Conservation (phyloP, 2,797 vertebrate species). For the Zenarchopterus dispar region DNA sequence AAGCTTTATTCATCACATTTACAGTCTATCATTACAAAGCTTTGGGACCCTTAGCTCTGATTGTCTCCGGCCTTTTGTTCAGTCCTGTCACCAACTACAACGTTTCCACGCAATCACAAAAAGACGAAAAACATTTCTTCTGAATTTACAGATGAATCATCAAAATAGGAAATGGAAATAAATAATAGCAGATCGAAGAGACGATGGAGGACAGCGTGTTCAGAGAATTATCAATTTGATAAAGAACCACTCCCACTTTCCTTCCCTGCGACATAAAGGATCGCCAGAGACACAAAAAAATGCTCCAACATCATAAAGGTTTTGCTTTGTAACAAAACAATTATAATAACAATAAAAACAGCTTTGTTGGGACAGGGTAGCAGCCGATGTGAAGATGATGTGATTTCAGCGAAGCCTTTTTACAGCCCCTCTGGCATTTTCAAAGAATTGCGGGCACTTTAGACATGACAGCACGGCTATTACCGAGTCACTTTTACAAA, state of each 20-base stretch:
- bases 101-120: conserved; percentile 17
- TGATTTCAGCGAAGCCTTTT: conserved; percentile 11
- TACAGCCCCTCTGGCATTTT: conserved; percentile 27
- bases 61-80: conserved; percentile 64
- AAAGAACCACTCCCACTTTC: conserved; percentile 5
- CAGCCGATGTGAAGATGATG: conserved; percentile 31
- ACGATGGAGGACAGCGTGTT: conserved; percentile 7
- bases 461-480: conserved; percentile 30
- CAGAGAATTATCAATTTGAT: conserved; percentile 9
- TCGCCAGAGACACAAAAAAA: conserved; percentile 16
- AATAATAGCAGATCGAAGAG: conserved; percentile 23
- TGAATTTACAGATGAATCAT: conserved; percentile 36
- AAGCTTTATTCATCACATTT: conserved; percentile 67
- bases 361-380: conserved; percentile 3
- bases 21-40: conserved; percentile 53
- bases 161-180: conserved; percentile 28
- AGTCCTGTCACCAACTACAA: conserved; percentile 27
- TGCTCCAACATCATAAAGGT: not conserved
- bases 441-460: conserved; percentile 28
- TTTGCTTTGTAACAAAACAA: not conserved
- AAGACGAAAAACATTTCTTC: conserved; percentile 13
- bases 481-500: conserved; percentile 28
- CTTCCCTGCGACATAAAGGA: conserved; percentile 13
- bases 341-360: not conserved
- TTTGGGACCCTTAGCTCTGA: conserved; percentile 66